These are phyloP conservation scores for Polypterus bichir DNA, from an alignment of 2,113 vertebrate species.

Conservation along the genomic window DNA sequence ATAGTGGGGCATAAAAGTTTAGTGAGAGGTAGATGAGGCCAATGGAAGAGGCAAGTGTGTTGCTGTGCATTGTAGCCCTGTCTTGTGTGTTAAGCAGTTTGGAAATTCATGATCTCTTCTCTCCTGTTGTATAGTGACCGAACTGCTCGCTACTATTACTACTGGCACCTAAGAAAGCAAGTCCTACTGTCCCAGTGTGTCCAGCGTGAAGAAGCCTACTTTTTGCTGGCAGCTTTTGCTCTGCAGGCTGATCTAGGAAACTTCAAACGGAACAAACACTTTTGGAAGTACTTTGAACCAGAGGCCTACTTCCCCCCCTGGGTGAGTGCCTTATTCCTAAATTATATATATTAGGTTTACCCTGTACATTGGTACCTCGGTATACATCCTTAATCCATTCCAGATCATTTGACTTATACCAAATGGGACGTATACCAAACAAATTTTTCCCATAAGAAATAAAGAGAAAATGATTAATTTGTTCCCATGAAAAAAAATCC, in stretches of 20 bases:
- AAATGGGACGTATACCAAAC: no score
- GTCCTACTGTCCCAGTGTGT: constrained; percentile 85
- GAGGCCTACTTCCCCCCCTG: constrained; percentile 91
- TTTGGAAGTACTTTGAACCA: constrained; percentile 88
- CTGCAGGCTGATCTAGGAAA: constrained; percentile 92
- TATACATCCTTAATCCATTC: no score
- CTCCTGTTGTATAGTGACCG: constrained; percentile 61
- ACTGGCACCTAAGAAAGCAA: constrained; percentile 95
- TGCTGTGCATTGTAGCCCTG: no score
- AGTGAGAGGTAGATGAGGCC: no score
- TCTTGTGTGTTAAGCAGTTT: no score
- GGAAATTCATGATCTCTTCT: constrained; percentile 8
- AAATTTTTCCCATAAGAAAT: no score
- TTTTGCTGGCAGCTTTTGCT: constrained; percentile 90
- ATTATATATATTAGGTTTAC: no score
- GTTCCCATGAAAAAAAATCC: no score
- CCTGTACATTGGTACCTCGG: no score
- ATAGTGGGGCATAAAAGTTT: not conserved
- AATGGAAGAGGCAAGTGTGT: no score
- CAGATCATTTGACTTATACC: no score
- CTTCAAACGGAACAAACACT: constrained; percentile 93
- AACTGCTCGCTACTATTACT: constrained; percentile 85
- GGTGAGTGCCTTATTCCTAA: constrained; percentile 49
- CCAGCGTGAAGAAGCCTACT: constrained; percentile 87
- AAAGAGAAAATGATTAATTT: no score